Conservation (phyloP, 2,113 vertebrate species). For the Aegithalos caudatus region DNA sequence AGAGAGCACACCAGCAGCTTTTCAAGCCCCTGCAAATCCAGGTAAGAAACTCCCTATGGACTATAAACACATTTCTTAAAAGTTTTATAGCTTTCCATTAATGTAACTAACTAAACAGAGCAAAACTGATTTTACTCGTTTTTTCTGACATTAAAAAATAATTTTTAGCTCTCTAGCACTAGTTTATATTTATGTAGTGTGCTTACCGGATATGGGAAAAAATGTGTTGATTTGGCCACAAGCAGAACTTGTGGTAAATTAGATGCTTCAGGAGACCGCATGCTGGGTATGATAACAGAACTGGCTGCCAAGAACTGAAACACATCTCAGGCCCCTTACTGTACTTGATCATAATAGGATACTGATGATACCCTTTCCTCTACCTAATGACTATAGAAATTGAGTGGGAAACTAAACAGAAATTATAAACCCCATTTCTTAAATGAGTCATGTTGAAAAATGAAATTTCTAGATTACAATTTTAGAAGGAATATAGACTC, state of each 20-base stretch:
- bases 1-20: constrained; percentile 60
- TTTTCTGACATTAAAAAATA: not conserved
- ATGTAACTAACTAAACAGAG: not conserved
- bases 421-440: not conserved
- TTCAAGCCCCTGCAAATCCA: constrained; percentile 70
- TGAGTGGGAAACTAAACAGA: not conserved
- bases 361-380: not conserved
- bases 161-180: not conserved
- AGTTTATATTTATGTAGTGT: not conserved
- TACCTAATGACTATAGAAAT: not conserved
- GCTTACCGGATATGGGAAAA: not conserved
- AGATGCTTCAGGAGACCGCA: not conserved
- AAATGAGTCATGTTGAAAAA: not conserved
- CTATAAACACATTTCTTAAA: not conserved
- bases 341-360: not conserved
- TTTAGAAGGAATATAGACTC: not conserved
- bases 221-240: not conserved
- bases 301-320: not conserved
- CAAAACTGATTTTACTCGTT: not conserved
- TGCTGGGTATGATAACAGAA: not conserved
- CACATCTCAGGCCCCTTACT: fast-evolving
- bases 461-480: not conserved
- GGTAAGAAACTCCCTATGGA: constrained; percentile 42
- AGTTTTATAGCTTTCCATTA: not conserved
- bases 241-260: not conserved